Conservation (phyloP, 2,113 vertebrate genomes). For the Cettia cetti region DNA sequence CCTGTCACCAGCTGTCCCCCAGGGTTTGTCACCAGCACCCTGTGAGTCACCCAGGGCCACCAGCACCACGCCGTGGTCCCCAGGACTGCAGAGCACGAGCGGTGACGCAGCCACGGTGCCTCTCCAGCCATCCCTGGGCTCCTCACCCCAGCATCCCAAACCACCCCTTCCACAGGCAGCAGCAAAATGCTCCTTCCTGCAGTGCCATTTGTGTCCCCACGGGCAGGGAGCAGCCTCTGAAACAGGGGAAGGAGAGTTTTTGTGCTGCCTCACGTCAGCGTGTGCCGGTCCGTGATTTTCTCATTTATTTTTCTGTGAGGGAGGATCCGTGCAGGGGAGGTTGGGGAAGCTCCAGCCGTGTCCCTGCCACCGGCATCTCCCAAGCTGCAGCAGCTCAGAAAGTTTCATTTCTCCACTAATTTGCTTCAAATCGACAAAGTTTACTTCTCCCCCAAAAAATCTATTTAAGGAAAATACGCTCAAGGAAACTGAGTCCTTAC, state of each 20-base stretch:
- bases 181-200: neutral
- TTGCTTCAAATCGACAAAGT: neutral
- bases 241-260: neutral
- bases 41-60: neutral
- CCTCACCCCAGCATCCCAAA: neutral
- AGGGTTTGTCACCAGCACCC: neutral
- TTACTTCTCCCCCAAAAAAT: neutral
- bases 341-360: neutral
- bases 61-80: rapidly evolving
- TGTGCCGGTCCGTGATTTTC: neutral
- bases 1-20: rapidly evolving
- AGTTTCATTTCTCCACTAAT: neutral
- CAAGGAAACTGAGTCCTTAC: neutral
- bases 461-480: neutral
- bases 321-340: neutral
- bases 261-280: rapidly evolving
- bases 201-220: rapidly evolving
- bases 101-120: rapidly evolving
- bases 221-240: neutral
- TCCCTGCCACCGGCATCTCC: rapidly evolving
- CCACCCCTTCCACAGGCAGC: rapidly evolving
- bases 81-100: rapidly evolving
- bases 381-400: neutral
- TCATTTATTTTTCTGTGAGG: neutral
- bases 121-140: neutral